Evolutionary conservation across 1,140 invertebrate genomes (phyloP).

Genomic region (Bombyx mandarina): DNA sequence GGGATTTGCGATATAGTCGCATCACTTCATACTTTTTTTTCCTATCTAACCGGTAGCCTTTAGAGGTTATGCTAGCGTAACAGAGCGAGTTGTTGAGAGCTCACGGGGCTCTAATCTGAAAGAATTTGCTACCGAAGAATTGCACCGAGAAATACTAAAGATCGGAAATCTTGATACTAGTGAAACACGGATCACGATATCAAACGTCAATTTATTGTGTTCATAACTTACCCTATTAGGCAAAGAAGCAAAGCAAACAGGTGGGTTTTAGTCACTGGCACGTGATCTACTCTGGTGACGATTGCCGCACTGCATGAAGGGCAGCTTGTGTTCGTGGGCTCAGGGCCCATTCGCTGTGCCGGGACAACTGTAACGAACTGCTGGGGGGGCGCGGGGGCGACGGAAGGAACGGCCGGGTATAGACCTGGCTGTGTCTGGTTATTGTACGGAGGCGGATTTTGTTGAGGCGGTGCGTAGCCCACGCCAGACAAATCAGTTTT

Average conservation of each 20-base stretch:
- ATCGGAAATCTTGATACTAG: too few relatives aligned
- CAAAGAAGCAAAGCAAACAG: slow-evolving; percentile 72
- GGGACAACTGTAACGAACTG: slow-evolving; percentile 10
- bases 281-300: slow-evolving; percentile 61
- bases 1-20: too few relatives aligned
- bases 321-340: slow-evolving; percentile 57
- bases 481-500: too few relatives aligned
- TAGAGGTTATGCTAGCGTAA: too few relatives aligned
- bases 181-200: too few relatives aligned
- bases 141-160: too few relatives aligned
- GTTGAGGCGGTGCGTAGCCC: not conserved
- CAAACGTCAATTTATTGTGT: too few relatives aligned
- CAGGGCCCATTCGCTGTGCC: slow-evolving; percentile 47
- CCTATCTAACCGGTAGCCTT: too few relatives aligned
- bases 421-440: not conserved
- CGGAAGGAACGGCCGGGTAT: slow-evolving; percentile 2
- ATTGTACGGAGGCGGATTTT: not conserved
- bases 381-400: not conserved
- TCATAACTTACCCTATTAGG: slow-evolving; percentile 58
- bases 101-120: too few relatives aligned
- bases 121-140: too few relatives aligned
- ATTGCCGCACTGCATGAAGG: slow-evolving; percentile 70
- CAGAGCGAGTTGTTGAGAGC: too few relatives aligned
- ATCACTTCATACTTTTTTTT: too few relatives aligned
- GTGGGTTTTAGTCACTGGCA: slow-evolving; percentile 72